Evolutionary conservation across 2,888 invertebrate species (phyloP), one percentile per base, ranked within the genome.

Genomic region (Scaeva pyrastri): DNA sequence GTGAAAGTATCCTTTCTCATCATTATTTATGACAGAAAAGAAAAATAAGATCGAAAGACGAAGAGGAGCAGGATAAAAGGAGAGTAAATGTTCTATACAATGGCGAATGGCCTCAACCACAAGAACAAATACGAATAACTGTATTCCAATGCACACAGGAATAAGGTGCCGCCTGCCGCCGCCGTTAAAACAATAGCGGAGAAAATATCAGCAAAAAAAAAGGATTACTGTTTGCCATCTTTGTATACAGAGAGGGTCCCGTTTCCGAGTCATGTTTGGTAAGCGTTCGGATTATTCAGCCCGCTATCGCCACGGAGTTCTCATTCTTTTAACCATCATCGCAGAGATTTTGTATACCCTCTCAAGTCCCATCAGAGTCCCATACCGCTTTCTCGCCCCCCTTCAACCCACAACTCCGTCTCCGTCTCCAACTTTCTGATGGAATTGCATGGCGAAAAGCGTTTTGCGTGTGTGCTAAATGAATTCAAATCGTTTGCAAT

Each of bases 401-500:
- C 4, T 10, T 31, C 4, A n/a, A 31, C 31, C 2, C n/a, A n/a
- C 39, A 41, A 43, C 41, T 43, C 16, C 23, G 11, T 14, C 39
- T 12, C 21, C 2, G 11, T 11, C 12, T 3, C 10, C 39, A 39
- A 8, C 10, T 12, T 12, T 12, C 19, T 41, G n/a, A 12, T 48
- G 16, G 74, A n/a, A 19, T 86, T 71, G 86, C 74, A 78, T 86
- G 86, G 77, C 78, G 82, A 82, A 78, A 82, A 75, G 77, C 50
- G 74, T 86, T 86, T 86, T 82, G 82, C 86, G 86, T 86, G 86
- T 74, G 60, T 74, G 74, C 86, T 82, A 86, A 86, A 86, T 90
- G 89, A 89, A 89, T 90, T 90, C 90, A 90, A 89, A 90, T 73
- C 91, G 90, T 85, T 89, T 88, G 88, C 88, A 89, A 89, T 89